phyloP scores from a whole-genome alignment of 2,113 vertebrate genomes.

The Leuciscus idus region DNA sequence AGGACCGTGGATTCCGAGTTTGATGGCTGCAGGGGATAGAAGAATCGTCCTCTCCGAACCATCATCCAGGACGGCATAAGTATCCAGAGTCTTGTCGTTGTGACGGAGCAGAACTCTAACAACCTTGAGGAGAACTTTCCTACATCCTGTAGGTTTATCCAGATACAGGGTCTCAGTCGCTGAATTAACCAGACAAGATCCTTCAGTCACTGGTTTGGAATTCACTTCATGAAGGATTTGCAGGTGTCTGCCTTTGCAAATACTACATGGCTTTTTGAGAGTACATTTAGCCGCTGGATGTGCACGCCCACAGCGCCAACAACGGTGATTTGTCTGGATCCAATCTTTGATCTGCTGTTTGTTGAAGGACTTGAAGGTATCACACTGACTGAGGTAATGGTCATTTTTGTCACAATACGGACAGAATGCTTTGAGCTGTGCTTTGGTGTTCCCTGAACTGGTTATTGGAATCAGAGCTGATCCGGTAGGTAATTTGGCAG shows the following conservation, averaged over 20 bases:
- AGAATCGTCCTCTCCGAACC: constrained; percentile 37
- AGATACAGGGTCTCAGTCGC: neutral
- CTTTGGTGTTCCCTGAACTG: neutral
- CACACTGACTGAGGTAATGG: constrained; percentile 3
- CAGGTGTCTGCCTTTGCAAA: constrained; percentile 3
- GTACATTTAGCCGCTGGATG: neutral
- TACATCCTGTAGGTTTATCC: neutral
- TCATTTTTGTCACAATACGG: neutral
- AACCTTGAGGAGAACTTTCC: constrained; percentile 41
- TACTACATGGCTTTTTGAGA: neutral
- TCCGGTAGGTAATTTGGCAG: neutral
- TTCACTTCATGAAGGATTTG: neutral
- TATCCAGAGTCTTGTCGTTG: neutral
- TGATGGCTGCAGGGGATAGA: neutral
- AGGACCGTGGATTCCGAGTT: neutral
- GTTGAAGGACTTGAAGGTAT: neutral
- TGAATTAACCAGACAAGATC: neutral
- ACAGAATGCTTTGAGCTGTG: neutral
- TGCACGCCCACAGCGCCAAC: neutral
- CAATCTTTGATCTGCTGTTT: neutral
- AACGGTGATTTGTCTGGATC: neutral
- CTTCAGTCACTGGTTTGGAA: neutral
- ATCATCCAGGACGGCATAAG: constrained; percentile 30
- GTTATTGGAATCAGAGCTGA: neutral
- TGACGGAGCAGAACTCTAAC: constrained; percentile 35